These are phyloP conservation scores for Sebastes oblongus DNA, from an alignment of 2,797 vertebrate genomes.

Conservation along the genomic window DNA sequence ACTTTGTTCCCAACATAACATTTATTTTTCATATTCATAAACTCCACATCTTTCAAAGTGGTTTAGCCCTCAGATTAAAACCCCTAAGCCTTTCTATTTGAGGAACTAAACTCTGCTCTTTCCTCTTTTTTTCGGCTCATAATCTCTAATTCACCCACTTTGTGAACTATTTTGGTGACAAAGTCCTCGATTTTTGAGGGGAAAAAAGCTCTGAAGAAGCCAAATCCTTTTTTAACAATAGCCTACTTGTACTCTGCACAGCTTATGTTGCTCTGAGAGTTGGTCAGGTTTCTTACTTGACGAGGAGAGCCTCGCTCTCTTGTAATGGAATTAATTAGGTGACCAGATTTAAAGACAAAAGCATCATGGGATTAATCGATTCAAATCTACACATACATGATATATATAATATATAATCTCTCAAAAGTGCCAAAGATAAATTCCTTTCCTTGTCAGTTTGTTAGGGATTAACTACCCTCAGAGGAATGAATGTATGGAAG, in stretches of 20 bases:
- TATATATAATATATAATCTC: neutral
- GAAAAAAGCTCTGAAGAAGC: slow-evolving; percentile 20
- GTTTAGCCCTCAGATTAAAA: slow-evolving; percentile 30
- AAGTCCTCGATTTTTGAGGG: slow-evolving; percentile 29
- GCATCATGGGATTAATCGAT: neutral
- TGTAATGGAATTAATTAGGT: neutral
- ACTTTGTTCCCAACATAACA: slow-evolving; percentile 27
- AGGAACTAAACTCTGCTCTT: slow-evolving; percentile 31
- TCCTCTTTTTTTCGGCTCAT: neutral
- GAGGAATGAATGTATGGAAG: neutral
- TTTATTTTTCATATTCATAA: slow-evolving; percentile 32
- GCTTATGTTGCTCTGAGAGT: slow-evolving; percentile 17
- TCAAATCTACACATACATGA: neutral
- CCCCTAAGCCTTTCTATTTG: slow-evolving; percentile 42
- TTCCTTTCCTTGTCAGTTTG: neutral
- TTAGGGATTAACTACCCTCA: neutral
- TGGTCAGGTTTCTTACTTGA: slow-evolving; percentile 28
- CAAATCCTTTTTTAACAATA: slow-evolving; percentile 60
- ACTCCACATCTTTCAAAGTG: slow-evolving; percentile 25
- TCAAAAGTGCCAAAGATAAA: neutral
- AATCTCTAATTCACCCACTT: slow-evolving; percentile 54
- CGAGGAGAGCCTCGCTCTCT: neutral
- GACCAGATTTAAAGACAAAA: neutral
- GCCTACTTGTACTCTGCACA: slow-evolving; percentile 43
- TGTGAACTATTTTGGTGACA: slow-evolving; percentile 43